These are phyloP conservation scores for Pimephales promelas DNA, from an alignment of 2,113 vertebrate species.

Conservation along the genomic window DNA sequence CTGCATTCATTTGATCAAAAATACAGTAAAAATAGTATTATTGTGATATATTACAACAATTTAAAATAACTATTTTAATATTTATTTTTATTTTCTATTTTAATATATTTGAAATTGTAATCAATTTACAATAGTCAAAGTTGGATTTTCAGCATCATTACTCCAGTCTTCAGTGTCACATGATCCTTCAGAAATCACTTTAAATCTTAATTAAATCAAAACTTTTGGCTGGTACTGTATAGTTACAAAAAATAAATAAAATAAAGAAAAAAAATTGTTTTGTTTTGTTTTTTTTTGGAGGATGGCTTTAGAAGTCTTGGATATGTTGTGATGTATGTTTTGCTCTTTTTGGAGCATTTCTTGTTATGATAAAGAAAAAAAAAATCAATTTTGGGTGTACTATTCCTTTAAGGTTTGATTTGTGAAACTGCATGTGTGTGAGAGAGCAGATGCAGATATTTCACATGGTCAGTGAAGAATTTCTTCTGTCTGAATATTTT, in stretches of 20 bases:
- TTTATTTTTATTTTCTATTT: too few species aligned
- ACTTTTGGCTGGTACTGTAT: neutral
- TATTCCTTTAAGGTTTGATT: neutral
- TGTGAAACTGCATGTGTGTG: neutral
- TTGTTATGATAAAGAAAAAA: neutral
- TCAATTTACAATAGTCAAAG: neutral
- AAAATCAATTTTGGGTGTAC: neutral
- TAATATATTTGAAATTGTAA: neutral
- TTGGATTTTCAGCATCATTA: neutral
- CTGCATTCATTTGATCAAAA: neutral
- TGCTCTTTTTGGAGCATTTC: neutral
- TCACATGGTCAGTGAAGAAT: conserved; percentile 34
- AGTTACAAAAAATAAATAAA: too few species aligned
- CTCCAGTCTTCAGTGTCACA: neutral
- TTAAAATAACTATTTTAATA: neutral
- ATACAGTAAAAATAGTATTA: neutral
- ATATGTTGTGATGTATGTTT: neutral
- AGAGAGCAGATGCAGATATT: neutral
- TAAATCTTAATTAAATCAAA: neutral
- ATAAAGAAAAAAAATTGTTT: too few species aligned
- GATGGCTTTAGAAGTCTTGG: neutral
- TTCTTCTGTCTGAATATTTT: conserved; percentile 34
- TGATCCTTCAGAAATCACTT: neutral
- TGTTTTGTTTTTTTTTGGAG: neutral
- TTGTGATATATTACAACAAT: neutral